phyloP scores from a whole-genome alignment of 2,113 vertebrate genomes.

The Andinoacara biseriatus region DNA sequence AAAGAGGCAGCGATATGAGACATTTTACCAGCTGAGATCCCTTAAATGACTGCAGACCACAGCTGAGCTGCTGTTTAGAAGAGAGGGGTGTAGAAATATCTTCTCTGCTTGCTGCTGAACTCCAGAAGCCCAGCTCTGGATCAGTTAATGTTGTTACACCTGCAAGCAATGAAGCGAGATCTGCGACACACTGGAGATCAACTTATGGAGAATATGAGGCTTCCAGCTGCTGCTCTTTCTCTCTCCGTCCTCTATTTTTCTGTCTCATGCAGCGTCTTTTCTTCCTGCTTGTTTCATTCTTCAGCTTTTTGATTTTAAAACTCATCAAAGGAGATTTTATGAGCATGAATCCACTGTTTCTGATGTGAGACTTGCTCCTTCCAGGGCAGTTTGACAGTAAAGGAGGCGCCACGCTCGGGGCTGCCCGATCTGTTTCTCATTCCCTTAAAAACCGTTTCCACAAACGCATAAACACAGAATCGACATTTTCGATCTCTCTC shows the following conservation, averaged over 20 bases:
- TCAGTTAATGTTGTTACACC: slow-evolving; percentile 71
- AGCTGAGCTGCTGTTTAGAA: slow-evolving; percentile 32
- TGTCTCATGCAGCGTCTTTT: background rate
- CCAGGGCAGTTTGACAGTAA: background rate
- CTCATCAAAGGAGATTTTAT: slow-evolving; percentile 2
- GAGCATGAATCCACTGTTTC: background rate
- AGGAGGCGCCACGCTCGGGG: background rate
- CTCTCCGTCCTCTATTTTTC: background rate
- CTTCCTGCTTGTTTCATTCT: background rate
- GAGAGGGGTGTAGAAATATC: slow-evolving; percentile 14
- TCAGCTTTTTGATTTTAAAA: slow-evolving; percentile 19
- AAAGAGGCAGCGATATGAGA: slow-evolving; percentile 7
- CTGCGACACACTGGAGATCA: slow-evolving; percentile 12
- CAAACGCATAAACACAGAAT: background rate
- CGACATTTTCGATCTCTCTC: background rate
- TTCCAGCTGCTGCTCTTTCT: slow-evolving; percentile 1
- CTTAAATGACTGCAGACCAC: slow-evolving; percentile 9
- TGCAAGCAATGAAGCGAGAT: slow-evolving; percentile 69
- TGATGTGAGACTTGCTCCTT: background rate
- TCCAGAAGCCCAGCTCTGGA: slow-evolving; percentile 29
- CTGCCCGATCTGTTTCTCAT: background rate
- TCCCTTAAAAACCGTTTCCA: background rate
- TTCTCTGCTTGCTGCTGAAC: slow-evolving; percentile 22
- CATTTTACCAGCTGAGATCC: slow-evolving; percentile 22
- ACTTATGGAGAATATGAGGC: slow-evolving; percentile 5